Evolutionary conservation across 1,140 invertebrate species (phyloP).

Genomic region (Calycopis cecrops): DNA sequence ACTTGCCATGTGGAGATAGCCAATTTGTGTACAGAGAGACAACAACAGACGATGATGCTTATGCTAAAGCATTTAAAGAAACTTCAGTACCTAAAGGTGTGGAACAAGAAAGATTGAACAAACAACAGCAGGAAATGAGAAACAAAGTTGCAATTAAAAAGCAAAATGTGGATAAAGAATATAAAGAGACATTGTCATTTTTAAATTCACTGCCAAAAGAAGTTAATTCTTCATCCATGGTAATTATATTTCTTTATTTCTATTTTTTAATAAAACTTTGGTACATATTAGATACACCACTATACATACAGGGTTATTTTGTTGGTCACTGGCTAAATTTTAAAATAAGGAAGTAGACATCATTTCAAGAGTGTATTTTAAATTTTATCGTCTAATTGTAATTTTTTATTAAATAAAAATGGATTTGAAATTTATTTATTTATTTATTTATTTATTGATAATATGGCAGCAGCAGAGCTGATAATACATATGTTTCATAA

Average conservation of each 20-base stretch:
- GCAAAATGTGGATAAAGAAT: slow-evolving; percentile 65
- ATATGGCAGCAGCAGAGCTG: no score
- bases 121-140: slow-evolving; percentile 39
- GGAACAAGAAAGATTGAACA: slow-evolving; percentile 36
- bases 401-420: no score
- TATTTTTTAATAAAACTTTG: no score
- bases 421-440: no score
- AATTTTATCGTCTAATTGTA: no score
- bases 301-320: no score
- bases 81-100: slow-evolving; percentile 22
- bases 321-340: no score
- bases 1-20: slow-evolving; percentile 34
- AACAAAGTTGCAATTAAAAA: slow-evolving; percentile 56
- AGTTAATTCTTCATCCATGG: slow-evolving; percentile 34
- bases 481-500: no score
- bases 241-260: slow-evolving; percentile 28
- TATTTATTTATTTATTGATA: no score
- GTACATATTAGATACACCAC: no score
- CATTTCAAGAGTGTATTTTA: no score
- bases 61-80: slow-evolving; percentile 54
- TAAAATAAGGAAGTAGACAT: no score
- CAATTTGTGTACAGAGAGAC: slow-evolving; percentile 41
- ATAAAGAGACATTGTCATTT: slow-evolving; percentile 59
- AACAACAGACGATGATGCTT: slow-evolving; percentile 54
- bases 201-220: slow-evolving; percentile 62